phyloP scores from a whole-genome alignment of 2,113 vertebrate genomes.

The Sakesphorus luctuosus region DNA sequence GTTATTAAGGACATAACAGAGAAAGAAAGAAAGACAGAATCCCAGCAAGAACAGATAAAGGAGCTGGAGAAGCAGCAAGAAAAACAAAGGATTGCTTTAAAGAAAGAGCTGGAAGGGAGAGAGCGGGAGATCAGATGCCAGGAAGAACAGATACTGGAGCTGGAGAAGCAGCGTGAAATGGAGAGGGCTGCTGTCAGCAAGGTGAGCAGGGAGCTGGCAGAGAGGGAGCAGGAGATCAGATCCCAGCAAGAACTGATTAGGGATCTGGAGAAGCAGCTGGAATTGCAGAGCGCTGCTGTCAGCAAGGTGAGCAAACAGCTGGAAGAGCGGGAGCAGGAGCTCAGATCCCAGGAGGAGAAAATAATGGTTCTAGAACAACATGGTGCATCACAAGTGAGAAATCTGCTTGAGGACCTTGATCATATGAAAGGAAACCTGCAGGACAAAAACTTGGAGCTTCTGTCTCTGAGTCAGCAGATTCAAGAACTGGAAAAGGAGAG shows the following conservation, averaged over 20 bases:
- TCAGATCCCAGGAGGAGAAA: constrained; percentile 52
- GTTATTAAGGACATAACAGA: constrained; percentile 26
- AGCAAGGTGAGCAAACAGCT: not conserved
- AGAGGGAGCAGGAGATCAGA: not conserved
- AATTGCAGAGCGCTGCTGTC: not conserved
- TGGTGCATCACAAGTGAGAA: constrained; percentile 60
- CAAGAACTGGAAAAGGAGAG: constrained; percentile 54
- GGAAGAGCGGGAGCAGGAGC: not conserved
- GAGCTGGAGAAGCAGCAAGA: constrained; percentile 42
- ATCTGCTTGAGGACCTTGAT: constrained; percentile 68
- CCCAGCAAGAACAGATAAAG: constrained; percentile 15
- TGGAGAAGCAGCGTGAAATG: not conserved
- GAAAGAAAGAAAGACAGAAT: not conserved
- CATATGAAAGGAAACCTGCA: constrained; percentile 62
- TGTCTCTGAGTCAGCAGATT: constrained; percentile 52
- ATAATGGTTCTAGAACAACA: constrained; percentile 67
- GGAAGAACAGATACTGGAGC: not conserved
- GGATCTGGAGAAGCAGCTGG: not conserved
- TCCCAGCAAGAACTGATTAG: not conserved
- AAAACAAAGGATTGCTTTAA: not conserved
- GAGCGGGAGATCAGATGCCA: not conserved
- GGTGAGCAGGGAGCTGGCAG: not conserved
- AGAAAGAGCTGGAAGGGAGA: not conserved
- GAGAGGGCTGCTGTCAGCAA: not conserved
- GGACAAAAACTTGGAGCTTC: constrained; percentile 62